Evolutionary conservation across 2,113 vertebrate genomes (phyloP).

Genomic region (Tupaia tana): DNA sequence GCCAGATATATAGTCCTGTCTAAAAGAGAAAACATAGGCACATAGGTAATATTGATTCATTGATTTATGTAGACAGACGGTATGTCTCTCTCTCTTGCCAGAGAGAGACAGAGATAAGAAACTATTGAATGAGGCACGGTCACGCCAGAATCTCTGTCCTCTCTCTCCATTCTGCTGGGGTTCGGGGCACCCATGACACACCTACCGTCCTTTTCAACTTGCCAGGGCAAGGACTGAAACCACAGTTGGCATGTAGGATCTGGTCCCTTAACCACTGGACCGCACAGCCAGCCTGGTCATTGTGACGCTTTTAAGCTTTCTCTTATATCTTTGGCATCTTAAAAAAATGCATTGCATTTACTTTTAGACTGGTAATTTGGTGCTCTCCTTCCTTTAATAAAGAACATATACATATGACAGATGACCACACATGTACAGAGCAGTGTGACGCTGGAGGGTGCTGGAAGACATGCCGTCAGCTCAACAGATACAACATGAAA

Average conservation of each 20-base stretch:
- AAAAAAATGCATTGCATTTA: neutral
- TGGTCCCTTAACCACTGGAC: no score
- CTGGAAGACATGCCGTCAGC: fast-evolving
- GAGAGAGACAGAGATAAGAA: no score
- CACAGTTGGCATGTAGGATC: no score
- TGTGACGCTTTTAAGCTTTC: neutral
- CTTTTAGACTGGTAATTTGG: neutral
- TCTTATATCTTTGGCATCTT: neutral
- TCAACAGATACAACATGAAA: fast-evolving
- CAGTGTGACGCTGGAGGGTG: fast-evolving
- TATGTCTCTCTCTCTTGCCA: no score
- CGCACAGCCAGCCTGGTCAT: no score
- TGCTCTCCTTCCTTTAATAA: neutral
- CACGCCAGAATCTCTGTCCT: no score
- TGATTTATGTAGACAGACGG: no score
- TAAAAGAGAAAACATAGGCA: fast-evolving
- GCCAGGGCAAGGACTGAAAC: no score
- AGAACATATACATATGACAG: fast-evolving
- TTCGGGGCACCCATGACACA: no score
- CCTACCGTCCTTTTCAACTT: no score
- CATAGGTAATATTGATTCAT: neutral
- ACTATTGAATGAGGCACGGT: no score
- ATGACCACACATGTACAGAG: neutral
- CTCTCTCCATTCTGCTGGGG: no score
- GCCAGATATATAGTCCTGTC: fast-evolving